Conservation (phyloP, 2,888 invertebrate genomes). For the Pyrgus malvae region DNA sequence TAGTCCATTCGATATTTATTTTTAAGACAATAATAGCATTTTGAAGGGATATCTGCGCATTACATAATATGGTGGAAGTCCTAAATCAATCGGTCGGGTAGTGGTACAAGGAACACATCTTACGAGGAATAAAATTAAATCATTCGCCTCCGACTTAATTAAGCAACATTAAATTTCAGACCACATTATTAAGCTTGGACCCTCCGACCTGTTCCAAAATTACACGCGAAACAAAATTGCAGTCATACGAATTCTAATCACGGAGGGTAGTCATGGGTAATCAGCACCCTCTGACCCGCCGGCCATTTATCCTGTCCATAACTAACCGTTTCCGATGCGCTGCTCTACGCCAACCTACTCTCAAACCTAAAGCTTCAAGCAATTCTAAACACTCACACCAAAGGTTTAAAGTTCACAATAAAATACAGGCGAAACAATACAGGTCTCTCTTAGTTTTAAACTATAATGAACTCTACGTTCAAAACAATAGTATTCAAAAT, state of each 20-base stretch:
- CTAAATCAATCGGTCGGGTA: no score
- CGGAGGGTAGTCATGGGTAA: slow-evolving; percentile 35
- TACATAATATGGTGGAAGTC: no score
- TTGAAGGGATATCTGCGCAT: no score
- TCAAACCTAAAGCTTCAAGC: slow-evolving; percentile 17
- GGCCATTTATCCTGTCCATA: slow-evolving; percentile 48
- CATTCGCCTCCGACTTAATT: not conserved
- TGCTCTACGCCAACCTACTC: slow-evolving; percentile 28
- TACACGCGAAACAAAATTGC: slow-evolving; percentile 25
- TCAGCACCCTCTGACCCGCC: slow-evolving; percentile 45
- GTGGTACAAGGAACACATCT: not conserved
- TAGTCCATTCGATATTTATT: no score
- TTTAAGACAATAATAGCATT: no score
- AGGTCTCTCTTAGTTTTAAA: not conserved
- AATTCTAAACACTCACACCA: slow-evolving; percentile 7
- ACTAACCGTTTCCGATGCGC: slow-evolving; percentile 52
- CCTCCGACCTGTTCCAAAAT: slow-evolving; percentile 17
- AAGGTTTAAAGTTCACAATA: slow-evolving; percentile 6
- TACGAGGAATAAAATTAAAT: not conserved
- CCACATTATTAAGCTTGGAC: slow-evolving; percentile 27
- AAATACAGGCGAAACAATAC: not conserved
- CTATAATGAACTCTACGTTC: not conserved
- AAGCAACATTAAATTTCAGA: slow-evolving; percentile 1
- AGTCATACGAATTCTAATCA: slow-evolving; percentile 38
- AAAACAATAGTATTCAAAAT: not conserved